A percentile compares a stretch with the other conserved stretches of the same genome.
Evolutionary conservation across 1,140 invertebrate species (phyloP).

Genomic region (Coelopa frigida): DNA sequence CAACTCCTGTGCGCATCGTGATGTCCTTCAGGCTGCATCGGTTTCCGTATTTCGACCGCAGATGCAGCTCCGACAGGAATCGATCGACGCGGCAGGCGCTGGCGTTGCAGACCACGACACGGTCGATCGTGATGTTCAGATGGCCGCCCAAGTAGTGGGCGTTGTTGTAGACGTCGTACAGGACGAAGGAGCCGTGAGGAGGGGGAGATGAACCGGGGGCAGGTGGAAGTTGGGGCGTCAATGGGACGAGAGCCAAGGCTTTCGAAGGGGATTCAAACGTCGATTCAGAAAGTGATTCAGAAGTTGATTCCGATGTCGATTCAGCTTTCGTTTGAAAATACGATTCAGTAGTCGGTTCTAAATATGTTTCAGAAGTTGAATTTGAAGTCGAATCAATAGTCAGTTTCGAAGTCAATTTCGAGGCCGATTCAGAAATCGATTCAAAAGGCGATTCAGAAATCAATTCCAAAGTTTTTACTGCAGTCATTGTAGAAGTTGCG

Average conservation of each 20-base stretch:
- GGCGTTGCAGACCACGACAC: constrained; percentile 20
- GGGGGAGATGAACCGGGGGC: too few relatives aligned
- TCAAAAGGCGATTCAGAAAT: too few relatives aligned
- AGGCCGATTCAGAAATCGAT: background rate
- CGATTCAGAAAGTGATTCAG: too few relatives aligned
- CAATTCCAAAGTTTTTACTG: too few relatives aligned
- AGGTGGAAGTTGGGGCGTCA: background rate
- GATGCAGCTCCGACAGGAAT: constrained; percentile 28
- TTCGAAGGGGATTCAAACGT: too few relatives aligned
- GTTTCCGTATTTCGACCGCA: constrained; percentile 22
- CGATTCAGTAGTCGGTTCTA: background rate
- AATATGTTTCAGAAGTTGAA: too few relatives aligned
- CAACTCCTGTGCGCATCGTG: constrained; percentile 21
- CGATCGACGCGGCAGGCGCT: constrained; percentile 14
- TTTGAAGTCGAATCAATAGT: too few relatives aligned
- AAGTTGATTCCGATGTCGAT: background rate
- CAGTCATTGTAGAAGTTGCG: too few relatives aligned
- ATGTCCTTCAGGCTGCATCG: constrained; percentile 23
- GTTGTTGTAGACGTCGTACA: constrained; percentile 38
- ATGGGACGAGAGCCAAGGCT: too few relatives aligned
- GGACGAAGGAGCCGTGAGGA: constrained; percentile 12
- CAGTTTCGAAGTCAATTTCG: background rate
- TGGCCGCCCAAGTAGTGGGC: constrained; percentile 23
- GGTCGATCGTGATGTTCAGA: constrained; percentile 31
- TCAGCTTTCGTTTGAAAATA: background rate